Evolutionary conservation across 2,113 vertebrate species (phyloP), one percentile per base, ranked within the genome.

Genomic region (Dasyornis broadbenti): DNA sequence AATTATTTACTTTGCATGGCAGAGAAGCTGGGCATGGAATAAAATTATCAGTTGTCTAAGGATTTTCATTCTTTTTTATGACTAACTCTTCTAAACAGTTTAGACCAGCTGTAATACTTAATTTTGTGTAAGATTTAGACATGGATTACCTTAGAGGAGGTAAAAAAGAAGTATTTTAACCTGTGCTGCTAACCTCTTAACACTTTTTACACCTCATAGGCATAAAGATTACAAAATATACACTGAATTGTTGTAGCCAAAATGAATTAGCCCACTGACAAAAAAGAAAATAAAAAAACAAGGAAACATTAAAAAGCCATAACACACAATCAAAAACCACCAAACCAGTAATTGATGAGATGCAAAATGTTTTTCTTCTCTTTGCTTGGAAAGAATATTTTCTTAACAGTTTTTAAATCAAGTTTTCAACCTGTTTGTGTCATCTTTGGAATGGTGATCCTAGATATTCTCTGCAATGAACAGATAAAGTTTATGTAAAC

Each of bases 291-390:
- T 31, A 59, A 77, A 28, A 11, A 64, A 76, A 63, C n/a, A 69
- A 75, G 14, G 3, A 73, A 45, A 26, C 5, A 69, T 20, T 18
- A 49, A 76, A 60, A 76, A 35, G 3, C 16, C 2, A 28, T 63
- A 47, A 26, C 5, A 42, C 3, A 3, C 3, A 68, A 44, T 4
- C 33, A 28, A 47, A 40, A 54, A 65, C 3, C 0, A 0, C 4
- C 15, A 27, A 23, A 65, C 1, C 7, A 49, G 13, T 30, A 37
- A 65, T 3, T 33, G 16, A 66, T 45, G 17, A 40, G 6, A 16
- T 70, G 5, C 7, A 61, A 64, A 44, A 39, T 49, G 10, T 28
- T 69, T 85, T 89, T 33, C 5, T 0, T 56, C 11, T 56, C 11
- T 90, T 50, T 63, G 0, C 35, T 54, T 68, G 21, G 19, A 70